Conservation (phyloP, 2,113 vertebrate species). For the Cololabis saira region DNA sequence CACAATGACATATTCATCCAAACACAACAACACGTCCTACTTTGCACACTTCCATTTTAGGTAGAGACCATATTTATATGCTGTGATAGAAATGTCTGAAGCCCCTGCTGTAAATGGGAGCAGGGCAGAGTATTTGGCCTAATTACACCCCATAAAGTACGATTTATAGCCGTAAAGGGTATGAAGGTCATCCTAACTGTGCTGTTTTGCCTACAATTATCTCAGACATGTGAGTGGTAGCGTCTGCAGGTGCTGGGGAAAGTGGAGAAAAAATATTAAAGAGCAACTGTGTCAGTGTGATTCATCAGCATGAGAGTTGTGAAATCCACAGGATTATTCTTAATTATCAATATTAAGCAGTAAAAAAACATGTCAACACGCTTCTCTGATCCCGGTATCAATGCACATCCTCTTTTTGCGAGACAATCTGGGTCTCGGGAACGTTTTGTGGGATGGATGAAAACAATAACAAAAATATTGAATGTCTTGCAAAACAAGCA, state of each 20-base stretch:
- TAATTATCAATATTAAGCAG: not conserved
- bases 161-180: slow-evolving; percentile 22
- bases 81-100: slow-evolving; percentile 6
- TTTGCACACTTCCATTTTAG: no score
- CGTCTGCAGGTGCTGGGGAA: slow-evolving; percentile 18
- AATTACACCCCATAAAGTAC: slow-evolving; percentile 58
- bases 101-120: slow-evolving; percentile 8
- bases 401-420: not conserved
- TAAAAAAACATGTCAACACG: not conserved
- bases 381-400: not conserved
- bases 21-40: no score
- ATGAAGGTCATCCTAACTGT: slow-evolving; percentile 56
- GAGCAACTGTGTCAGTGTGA: not conserved
- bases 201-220: slow-evolving; percentile 49
- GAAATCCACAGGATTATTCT: not conserved
- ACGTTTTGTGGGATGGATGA: not conserved
- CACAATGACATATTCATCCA: no score
- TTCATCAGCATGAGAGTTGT: slow-evolving; percentile 16
- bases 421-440: not conserved
- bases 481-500: not conserved
- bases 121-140: slow-evolving; percentile 38
- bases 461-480: slow-evolving; percentile 28
- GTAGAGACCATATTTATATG: not conserved
- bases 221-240: slow-evolving; percentile 21
- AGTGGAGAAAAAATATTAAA: slow-evolving; percentile 17